phyloP scores from a whole-genome alignment of 2,797 vertebrate genomes.

The Chloroceryle amazona region DNA sequence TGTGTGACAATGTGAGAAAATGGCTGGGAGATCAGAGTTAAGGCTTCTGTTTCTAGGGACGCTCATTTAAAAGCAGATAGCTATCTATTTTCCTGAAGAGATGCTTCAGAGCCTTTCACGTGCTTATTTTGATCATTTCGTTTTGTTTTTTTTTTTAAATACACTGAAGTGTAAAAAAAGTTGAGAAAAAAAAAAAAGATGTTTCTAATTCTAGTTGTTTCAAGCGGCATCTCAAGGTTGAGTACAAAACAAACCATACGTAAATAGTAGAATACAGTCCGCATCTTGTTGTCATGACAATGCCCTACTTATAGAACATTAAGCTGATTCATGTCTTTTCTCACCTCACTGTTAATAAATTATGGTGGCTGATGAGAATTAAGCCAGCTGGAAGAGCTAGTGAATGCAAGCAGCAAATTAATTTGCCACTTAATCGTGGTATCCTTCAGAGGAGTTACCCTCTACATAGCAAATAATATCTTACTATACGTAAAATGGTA shows the following conservation, averaged over 20 bases:
- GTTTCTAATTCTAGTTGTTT: constrained; percentile 78
- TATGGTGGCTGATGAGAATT: constrained; percentile 82
- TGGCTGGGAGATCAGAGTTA: constrained; percentile 32
- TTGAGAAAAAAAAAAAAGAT: constrained; percentile 58
- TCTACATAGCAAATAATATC: constrained; percentile 8
- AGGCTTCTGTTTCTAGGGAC: constrained; percentile 49
- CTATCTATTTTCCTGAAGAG: constrained; percentile 57
- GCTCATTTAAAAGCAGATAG: not conserved
- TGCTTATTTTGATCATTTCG: not conserved
- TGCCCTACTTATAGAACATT: constrained; percentile 87
- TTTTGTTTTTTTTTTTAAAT: not conserved
- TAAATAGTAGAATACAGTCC: constrained; percentile 84
- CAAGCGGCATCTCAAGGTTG: constrained; percentile 74
- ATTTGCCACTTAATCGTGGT: constrained; percentile 75
- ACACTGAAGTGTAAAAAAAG: not conserved
- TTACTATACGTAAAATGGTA: not conserved
- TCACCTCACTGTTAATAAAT: constrained; percentile 86
- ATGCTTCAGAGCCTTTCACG: not conserved
- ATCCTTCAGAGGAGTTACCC: constrained; percentile 49
- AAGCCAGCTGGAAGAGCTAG: constrained; percentile 78
- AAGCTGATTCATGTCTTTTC: constrained; percentile 88
- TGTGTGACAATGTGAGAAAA: constrained; percentile 28
- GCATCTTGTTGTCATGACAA: constrained; percentile 86
- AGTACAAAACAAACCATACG: constrained; percentile 83
- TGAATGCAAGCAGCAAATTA: constrained; percentile 76